Conservation (phyloP, 2,797 vertebrate genomes). For the Scleropages formosus region DNA sequence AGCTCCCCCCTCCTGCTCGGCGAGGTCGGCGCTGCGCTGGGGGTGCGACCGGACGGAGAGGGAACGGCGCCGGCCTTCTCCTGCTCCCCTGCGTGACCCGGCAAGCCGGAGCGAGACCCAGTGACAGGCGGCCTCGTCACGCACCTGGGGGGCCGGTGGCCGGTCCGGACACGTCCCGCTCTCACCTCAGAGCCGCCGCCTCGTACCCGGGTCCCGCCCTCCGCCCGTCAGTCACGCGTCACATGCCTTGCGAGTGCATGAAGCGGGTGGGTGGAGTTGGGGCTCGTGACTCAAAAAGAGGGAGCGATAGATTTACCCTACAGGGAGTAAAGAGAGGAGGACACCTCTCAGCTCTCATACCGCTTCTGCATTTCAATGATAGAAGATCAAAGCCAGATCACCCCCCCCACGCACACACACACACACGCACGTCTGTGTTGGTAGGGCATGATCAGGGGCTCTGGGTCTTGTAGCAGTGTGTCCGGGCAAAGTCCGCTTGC, state of each 20-base stretch:
- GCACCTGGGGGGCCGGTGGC: not conserved
- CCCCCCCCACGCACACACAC: not conserved
- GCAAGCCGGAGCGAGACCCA: too few species aligned
- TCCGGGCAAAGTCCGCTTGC: not conserved
- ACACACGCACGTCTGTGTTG: not conserved
- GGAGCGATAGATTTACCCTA: too few species aligned
- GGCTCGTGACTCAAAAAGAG: too few species aligned
- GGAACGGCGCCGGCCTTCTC: too few species aligned
- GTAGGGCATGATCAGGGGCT: not conserved
- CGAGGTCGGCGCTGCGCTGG: too few species aligned
- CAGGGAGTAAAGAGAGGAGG: too few species aligned
- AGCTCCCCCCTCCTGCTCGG: too few species aligned
- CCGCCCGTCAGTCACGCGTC: not conserved
- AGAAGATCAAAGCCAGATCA: slow-evolving; percentile 2
- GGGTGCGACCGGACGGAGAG: too few species aligned
- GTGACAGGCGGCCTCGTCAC: too few species aligned
- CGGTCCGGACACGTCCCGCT: not conserved
- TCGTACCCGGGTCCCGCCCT: not conserved
- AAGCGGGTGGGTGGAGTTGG: not conserved
- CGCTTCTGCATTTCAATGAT: slow-evolving; percentile 12
- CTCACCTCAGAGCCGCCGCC: slow-evolving; percentile 8
- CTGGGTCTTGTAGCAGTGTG: not conserved
- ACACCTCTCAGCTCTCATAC: not conserved
- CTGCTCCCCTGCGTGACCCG: too few species aligned
- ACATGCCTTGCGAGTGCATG: not conserved